Evolutionary conservation across 2,113 vertebrate genomes (phyloP).

Genomic region (Antechinus flavipes): DNA sequence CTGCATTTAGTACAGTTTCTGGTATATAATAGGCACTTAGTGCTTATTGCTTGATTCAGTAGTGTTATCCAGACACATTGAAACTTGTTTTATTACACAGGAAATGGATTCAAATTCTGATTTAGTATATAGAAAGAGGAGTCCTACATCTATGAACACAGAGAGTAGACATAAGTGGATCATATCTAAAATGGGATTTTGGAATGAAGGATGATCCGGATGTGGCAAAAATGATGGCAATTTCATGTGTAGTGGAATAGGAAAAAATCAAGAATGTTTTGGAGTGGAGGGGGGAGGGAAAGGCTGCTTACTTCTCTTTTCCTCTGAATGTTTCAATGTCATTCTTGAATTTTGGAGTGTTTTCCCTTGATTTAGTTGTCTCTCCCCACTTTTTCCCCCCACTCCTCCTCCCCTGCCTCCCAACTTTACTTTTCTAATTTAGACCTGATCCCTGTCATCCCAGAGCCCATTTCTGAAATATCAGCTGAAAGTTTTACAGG

Average conservation of each 20-base stretch:
- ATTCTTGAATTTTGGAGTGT: constrained; percentile 10
- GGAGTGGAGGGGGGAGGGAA: constrained; percentile 81
- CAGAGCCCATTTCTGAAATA: constrained; percentile 16
- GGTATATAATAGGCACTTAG: not conserved
- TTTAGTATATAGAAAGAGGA: constrained; percentile 67
- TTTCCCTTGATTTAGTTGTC: constrained; percentile 48
- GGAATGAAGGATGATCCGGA: constrained; percentile 88
- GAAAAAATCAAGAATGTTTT: constrained; percentile 86
- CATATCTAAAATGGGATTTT: constrained; percentile 86
- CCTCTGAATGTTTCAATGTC: constrained; percentile 74
- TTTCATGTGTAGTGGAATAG: constrained; percentile 85
- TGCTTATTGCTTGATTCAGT: not conserved
- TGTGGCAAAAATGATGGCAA: constrained; percentile 85
- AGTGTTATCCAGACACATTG: not conserved
- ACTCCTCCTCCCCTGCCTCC: not conserved
- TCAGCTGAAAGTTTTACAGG: not conserved
- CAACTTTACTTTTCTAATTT: constrained; percentile 27
- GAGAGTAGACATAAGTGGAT: constrained; percentile 82
- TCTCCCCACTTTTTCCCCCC: not conserved
- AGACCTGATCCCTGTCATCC: not conserved
- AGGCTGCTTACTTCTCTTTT: constrained; percentile 86
- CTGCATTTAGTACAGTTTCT: not conserved
- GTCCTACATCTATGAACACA: constrained; percentile 87
- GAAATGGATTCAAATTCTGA: constrained; percentile 44
- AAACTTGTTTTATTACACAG: not conserved